phyloP scores from a whole-genome alignment of 2,888 invertebrate species.

The Synergus laeviventris region DNA sequence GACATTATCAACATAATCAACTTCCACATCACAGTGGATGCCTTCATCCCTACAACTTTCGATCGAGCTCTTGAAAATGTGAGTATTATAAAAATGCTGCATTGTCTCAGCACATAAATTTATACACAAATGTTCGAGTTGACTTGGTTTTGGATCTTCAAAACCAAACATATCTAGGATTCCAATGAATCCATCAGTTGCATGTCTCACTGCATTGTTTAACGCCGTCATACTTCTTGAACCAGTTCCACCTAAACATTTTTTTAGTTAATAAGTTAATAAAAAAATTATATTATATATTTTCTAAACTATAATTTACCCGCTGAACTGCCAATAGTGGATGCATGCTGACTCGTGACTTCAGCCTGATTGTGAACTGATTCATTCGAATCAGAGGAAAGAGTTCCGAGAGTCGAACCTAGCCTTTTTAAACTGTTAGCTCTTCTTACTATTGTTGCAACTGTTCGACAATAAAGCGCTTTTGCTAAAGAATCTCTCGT shows the following conservation, averaged over 20 bases:
- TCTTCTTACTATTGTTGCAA: constrained; percentile 93
- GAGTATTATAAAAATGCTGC: constrained; percentile 98
- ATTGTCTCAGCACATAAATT: constrained; percentile 97
- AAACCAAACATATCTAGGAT: constrained; percentile 98
- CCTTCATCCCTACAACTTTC: constrained; percentile 97
- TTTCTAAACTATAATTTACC: constrained; percentile 60
- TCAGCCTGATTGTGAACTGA: constrained; percentile 93
- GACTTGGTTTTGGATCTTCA: constrained; percentile 93
- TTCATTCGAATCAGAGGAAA: constrained; percentile 94
- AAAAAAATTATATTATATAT: constrained; percentile 24
- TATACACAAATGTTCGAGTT: constrained; percentile 94
- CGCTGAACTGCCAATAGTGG: constrained; percentile 82
- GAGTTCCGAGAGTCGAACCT: constrained; percentile 88
- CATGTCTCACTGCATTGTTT: constrained; percentile 94
- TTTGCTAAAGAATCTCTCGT: constrained; percentile 94
- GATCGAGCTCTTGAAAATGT: constrained; percentile 95
- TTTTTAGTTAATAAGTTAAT: constrained; percentile 36
- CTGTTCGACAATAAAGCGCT: constrained; percentile 95
- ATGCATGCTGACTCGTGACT: constrained; percentile 90
- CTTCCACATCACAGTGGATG: constrained; percentile 91
- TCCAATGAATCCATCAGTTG: constrained; percentile 96
- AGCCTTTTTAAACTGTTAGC: constrained; percentile 93
- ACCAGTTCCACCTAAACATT: constrained; percentile 79
- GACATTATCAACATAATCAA: constrained; percentile 96
- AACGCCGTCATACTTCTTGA: constrained; percentile 94